Evolutionary conservation across 2,113 vertebrate species (phyloP).

Genomic region (Verasper variegatus): DNA sequence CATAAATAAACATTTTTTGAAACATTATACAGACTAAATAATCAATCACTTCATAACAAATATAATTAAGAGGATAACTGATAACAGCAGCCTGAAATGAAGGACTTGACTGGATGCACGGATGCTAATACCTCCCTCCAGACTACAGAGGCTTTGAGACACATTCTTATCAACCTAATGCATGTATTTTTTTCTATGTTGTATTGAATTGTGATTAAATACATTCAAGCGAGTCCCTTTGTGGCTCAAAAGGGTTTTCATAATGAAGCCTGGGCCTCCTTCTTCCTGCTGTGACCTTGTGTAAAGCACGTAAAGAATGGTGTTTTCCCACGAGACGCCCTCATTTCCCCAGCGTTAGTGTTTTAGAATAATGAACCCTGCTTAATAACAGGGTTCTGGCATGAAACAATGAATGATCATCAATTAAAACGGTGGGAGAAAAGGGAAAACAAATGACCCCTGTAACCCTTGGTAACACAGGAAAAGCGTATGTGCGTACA

Average conservation of each 20-base stretch:
- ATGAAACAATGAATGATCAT: constrained; percentile 76
- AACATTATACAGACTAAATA: neutral
- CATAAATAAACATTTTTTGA: neutral
- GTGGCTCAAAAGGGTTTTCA: constrained; percentile 45
- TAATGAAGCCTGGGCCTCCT: constrained; percentile 38
- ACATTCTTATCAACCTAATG: constrained; percentile 6
- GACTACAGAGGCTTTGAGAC: neutral
- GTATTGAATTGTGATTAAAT: constrained; percentile 38
- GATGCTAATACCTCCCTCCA: neutral
- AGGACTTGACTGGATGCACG: neutral
- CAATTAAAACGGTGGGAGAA: constrained; percentile 64
- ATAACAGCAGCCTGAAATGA: neutral
- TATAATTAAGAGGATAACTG: neutral
- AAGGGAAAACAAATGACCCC: constrained; percentile 66
- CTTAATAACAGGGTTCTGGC: constrained; percentile 69
- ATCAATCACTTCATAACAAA: neutral
- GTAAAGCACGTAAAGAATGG: constrained; percentile 53
- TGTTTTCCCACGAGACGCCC: constrained; percentile 55
- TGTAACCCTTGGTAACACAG: constrained; percentile 48
- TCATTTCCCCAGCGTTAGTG: constrained; percentile 47
- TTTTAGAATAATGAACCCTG: constrained; percentile 73
- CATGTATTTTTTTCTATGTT: constrained; percentile 2
- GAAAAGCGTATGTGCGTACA: constrained; percentile 26
- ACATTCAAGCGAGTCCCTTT: constrained; percentile 13
- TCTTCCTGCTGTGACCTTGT: constrained; percentile 66